phyloP scores from a whole-genome alignment of 1,140 invertebrate species.

The Capitella teleta region DNA sequence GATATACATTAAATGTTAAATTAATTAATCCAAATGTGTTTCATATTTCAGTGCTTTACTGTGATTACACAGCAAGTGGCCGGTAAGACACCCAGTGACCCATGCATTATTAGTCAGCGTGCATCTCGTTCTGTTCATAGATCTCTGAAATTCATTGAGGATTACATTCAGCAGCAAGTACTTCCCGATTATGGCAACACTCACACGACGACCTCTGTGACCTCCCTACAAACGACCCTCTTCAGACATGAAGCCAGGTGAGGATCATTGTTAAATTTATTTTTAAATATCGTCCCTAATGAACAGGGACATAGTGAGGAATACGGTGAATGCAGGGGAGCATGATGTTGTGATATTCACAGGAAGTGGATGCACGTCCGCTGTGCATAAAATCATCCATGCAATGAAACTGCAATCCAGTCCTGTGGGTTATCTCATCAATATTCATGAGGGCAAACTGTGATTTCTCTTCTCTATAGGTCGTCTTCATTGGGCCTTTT shows the following conservation, averaged over 20 bases:
- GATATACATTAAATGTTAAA: slow-evolving; percentile 11
- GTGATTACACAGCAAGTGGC: slow-evolving; percentile 34
- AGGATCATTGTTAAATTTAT: not conserved
- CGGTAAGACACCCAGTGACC: slow-evolving; percentile 15
- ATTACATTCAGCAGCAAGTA: slow-evolving; percentile 70
- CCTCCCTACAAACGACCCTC: slow-evolving; percentile 73
- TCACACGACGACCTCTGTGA: slow-evolving; percentile 70
- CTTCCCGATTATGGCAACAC: slow-evolving; percentile 75
- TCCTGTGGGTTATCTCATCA: not conserved
- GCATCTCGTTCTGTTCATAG: slow-evolving; percentile 49
- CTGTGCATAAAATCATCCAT: slow-evolving; percentile 58
- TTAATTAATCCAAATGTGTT: no score
- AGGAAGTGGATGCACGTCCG: slow-evolving; percentile 61
- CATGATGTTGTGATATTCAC: slow-evolving; percentile 73
- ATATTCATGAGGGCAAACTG: not conserved
- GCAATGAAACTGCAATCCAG: slow-evolving; percentile 47
- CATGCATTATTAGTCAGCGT: not conserved
- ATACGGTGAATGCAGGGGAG: slow-evolving; percentile 65
- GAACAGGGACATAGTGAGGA: slow-evolving; percentile 65
- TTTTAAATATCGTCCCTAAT: slow-evolving; percentile 5
- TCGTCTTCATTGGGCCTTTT: slow-evolving; percentile 64
- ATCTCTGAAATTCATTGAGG: slow-evolving; percentile 74
- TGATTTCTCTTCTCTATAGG: slow-evolving; percentile 15
- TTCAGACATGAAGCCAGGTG: slow-evolving; percentile 58
- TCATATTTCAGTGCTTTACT: slow-evolving; percentile 31